Percentiles rank a stretch among this genome's conserved stretches.
phyloP scores from a whole-genome alignment of 1,140 invertebrate genomes.

The Bombus balteatus region DNA sequence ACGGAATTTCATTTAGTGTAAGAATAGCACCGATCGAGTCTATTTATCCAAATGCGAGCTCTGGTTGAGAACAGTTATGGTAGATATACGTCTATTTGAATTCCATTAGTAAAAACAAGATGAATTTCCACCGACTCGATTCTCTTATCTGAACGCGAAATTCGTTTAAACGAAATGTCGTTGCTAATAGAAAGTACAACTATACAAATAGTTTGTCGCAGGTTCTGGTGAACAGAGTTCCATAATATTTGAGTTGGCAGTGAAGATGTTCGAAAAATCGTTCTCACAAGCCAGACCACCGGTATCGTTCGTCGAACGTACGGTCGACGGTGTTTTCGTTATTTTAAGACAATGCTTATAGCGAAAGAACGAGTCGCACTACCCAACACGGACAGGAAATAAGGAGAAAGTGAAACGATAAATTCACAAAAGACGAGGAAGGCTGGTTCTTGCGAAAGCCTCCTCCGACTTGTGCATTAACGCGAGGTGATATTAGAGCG shows the following conservation, averaged over 20 bases:
- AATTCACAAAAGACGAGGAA: neutral
- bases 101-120: neutral
- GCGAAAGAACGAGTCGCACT: neutral
- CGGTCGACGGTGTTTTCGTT: neutral
- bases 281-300: neutral
- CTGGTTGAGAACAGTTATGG: neutral
- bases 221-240: neutral
- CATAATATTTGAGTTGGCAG: neutral
- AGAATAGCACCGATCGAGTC: neutral
- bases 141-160: neutral
- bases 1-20: neutral
- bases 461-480: neutral
- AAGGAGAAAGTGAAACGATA: neutral
- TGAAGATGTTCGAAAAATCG: neutral
- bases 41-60: neutral
- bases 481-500: conserved; percentile 20
- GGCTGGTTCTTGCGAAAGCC: neutral
- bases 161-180: neutral
- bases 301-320: neutral
- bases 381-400: neutral
- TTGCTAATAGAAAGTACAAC: too few species aligned
- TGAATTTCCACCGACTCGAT: neutral
- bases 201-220: too few species aligned
- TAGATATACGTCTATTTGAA: neutral
- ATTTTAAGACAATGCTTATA: conserved; percentile 7